Evolutionary conservation across 1,140 invertebrate species (phyloP), one percentile per base, ranked within the genome.

Genomic region (Zophobas atratus): DNA sequence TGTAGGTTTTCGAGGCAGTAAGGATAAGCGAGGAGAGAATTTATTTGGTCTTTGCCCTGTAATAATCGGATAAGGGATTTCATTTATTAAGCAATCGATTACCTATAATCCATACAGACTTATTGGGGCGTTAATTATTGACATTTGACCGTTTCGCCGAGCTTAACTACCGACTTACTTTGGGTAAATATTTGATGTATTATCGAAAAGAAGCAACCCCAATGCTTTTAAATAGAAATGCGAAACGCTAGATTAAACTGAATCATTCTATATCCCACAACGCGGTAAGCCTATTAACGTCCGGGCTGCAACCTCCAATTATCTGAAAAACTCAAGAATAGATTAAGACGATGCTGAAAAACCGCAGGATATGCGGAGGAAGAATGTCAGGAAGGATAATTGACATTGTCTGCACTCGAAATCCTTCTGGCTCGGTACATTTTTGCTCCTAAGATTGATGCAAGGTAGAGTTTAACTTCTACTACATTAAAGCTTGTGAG

Each of bases 1-100:
- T 75, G 55, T 75, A 75, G 55, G 73, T 75, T 75, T 81, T 81
- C 81, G 70, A 77, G 75, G 74, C 53, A 77, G 51, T 72, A 79
- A 75, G 81, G 79, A 76, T 76, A 76, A 76, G 57, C 57, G 56
- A 41, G 32, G 41, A 67, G 75, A 8, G 75, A 82, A 80, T 81
- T 82, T 79, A 79, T 82, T 82, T 80, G 81, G 78, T 76, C 80
- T 82, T 82, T 80, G 77, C 77, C 76, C 77, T 70, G 76, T 77
- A 78, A 81, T 82, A 82, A 82, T 82, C 76, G 78, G 81, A 82
- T 82, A 79, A 79, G 79, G 81, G 80, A 77, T 81, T 82, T 80
- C 79, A 82, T 82, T 82, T 82, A 81, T 82, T 81, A 81, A 79
- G 74, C 76, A 77, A 81, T 79, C 75, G 81, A 81, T 82, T 82